Evolutionary conservation across 2,888 invertebrate species (phyloP).

Genomic region (Diplolepis rosae): DNA sequence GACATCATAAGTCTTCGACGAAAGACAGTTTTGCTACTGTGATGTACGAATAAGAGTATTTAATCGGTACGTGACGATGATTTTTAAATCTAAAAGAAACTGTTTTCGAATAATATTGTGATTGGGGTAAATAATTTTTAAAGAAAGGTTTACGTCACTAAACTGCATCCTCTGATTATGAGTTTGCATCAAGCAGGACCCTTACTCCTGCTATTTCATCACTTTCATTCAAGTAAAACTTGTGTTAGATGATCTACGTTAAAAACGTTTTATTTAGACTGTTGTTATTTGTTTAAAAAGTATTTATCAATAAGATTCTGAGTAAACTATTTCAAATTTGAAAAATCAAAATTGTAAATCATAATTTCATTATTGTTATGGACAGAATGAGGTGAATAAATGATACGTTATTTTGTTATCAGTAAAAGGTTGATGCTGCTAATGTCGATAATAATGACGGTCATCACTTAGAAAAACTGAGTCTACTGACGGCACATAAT

Average conservation of each 20-base stretch:
- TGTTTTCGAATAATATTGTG: too few relatives aligned
- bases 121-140: too few relatives aligned
- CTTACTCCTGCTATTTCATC: too few relatives aligned
- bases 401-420: background rate
- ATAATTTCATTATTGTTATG: background rate
- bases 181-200: too few relatives aligned
- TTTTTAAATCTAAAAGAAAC: background rate
- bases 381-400: background rate
- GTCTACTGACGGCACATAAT: too few relatives aligned
- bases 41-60: constrained; percentile 33
- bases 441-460: background rate
- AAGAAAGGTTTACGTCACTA: too few relatives aligned
- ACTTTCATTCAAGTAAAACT: too few relatives aligned
- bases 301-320: too few relatives aligned
- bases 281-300: too few relatives aligned
- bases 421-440: background rate
- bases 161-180: too few relatives aligned
- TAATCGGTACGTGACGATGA: background rate
- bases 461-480: background rate
- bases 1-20: constrained; percentile 60
- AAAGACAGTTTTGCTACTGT: constrained; percentile 37
- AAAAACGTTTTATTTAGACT: too few relatives aligned
- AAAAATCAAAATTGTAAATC: background rate
- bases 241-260: too few relatives aligned
- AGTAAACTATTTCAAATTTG: background rate